These are phyloP conservation scores for Solenopsis invicta DNA, from an alignment of 1,140 invertebrate genomes.

Conservation along the genomic window DNA sequence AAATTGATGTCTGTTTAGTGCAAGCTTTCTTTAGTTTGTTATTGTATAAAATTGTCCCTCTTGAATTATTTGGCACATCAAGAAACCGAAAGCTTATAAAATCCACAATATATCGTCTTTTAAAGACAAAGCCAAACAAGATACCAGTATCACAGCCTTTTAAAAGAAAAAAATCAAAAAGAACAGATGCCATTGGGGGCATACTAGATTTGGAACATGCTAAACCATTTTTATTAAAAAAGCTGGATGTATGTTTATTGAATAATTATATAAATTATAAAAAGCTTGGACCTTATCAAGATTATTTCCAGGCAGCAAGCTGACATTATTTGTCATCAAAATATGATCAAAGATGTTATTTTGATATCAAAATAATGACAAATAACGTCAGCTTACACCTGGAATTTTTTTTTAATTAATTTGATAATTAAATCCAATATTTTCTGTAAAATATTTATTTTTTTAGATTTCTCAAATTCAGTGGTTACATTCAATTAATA, in stretches of 20 bases:
- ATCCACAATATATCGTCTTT: not conserved
- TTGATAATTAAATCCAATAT: not conserved
- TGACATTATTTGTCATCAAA: no score
- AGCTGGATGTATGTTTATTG: conserved; percentile 42
- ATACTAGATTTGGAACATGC: not conserved
- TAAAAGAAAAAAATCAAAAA: not conserved
- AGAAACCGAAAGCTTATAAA: conserved; percentile 34
- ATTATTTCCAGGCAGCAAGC: not conserved
- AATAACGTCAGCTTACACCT: no score
- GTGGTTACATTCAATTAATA: conserved; percentile 41
- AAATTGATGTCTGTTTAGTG: not conserved
- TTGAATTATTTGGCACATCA: conserved; percentile 23
- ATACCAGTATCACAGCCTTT: not conserved
- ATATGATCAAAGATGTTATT: no score
- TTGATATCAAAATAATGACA: no score
- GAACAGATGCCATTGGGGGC: not conserved
- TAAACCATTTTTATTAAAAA: not conserved
- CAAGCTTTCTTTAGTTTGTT: conserved; percentile 13
- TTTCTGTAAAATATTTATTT: not conserved
- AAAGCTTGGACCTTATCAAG: not conserved
- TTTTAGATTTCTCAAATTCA: conserved; percentile 21
- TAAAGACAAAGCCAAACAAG: conserved; percentile 14
- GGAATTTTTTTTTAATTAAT: not conserved
- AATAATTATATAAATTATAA: not conserved
- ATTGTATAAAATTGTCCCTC: conserved; percentile 1